These are phyloP conservation scores for Gallinago paraguaiae DNA, from an alignment of 2,113 vertebrate species.

Conservation along the genomic window DNA sequence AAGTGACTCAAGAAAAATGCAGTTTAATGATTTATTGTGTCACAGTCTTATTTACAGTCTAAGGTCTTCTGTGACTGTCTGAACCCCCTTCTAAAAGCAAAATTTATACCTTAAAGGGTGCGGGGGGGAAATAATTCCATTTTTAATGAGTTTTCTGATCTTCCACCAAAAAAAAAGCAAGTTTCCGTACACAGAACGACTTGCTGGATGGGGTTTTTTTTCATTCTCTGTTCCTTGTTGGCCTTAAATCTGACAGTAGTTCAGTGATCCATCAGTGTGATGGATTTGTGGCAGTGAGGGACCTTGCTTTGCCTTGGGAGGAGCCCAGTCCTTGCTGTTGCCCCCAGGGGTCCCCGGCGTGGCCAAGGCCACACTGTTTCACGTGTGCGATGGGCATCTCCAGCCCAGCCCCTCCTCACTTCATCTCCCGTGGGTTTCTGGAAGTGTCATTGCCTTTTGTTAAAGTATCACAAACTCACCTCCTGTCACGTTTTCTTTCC, in stretches of 20 bases:
- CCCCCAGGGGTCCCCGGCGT: background rate
- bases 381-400: fast-evolving
- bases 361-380: background rate
- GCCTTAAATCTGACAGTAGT: background rate
- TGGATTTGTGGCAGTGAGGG: background rate
- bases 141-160: background rate
- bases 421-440: too few species aligned
- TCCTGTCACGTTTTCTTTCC: background rate
- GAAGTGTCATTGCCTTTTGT: background rate
- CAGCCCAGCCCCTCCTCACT: background rate
- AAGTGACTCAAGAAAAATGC: background rate
- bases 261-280: background rate
- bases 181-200: background rate
- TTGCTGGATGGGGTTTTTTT: background rate
- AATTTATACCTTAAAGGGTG: background rate
- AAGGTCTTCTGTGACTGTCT: background rate
- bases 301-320: background rate
- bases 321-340: background rate
- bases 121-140: background rate
- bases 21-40: background rate
- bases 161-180: background rate
- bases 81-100: background rate
- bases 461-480: background rate
- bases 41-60: background rate
- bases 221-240: background rate